phyloP scores from a whole-genome alignment of 2,113 vertebrate genomes.

The Machaerirhynchus nigripectus region DNA sequence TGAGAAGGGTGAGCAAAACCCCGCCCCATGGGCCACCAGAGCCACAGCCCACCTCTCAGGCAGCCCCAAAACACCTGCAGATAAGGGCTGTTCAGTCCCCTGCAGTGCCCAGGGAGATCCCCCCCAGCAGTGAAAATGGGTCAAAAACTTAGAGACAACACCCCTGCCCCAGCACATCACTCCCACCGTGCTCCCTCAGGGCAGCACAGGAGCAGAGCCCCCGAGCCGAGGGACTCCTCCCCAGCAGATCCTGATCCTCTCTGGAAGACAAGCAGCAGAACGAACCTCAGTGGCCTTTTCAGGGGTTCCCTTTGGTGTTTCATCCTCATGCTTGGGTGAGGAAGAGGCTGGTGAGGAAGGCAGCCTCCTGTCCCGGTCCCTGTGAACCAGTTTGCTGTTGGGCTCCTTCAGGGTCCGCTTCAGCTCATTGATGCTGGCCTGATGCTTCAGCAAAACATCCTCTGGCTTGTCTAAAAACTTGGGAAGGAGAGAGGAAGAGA shows the following conservation, averaged over 20 bases:
- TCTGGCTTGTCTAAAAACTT: conserved; percentile 97
- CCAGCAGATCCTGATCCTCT: neutral
- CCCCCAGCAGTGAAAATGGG: neutral
- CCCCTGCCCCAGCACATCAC: accelerated
- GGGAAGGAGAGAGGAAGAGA: conserved; percentile 28
- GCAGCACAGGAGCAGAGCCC: neutral
- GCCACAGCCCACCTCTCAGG: neutral
- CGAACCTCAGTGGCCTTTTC: conserved; percentile 82
- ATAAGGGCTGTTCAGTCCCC: neutral
- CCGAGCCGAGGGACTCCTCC: neutral
- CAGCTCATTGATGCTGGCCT: conserved; percentile 98
- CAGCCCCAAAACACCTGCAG: neutral
- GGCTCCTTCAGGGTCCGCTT: conserved; percentile 93
- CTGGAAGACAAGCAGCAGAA: neutral
- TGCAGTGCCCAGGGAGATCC: neutral
- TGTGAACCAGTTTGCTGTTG: conserved; percentile 92
- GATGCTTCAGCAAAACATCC: conserved; percentile 95
- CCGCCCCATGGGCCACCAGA: neutral
- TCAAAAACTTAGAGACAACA: neutral
- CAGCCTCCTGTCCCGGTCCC: conserved; percentile 83
- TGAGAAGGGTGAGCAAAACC: neutral
- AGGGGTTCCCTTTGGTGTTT: conserved; percentile 80
- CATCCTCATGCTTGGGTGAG: conserved; percentile 75
- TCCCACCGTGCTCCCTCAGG: neutral
- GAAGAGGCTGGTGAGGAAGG: conserved; percentile 86